Percentiles rank a stretch among this genome's conserved stretches.
Evolutionary conservation across 1,140 invertebrate genomes (phyloP).

Genomic region (Piezodorus guildinii): DNA sequence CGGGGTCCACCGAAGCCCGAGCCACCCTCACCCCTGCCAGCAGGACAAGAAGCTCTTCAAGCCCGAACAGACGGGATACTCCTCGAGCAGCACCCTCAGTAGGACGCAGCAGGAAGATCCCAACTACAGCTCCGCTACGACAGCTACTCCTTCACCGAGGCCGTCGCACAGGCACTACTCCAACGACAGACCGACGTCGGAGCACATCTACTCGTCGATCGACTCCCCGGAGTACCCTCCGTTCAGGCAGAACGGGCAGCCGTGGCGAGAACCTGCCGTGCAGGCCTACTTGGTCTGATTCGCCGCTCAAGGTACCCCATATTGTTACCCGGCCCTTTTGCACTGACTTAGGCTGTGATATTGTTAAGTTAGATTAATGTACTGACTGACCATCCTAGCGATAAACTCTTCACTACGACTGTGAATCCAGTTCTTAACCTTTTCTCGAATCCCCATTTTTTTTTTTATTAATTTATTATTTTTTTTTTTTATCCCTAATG

Average conservation of each 20-base stretch:
- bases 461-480: no score
- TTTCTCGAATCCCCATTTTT: no score
- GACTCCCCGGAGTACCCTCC: slow-evolving; percentile 68
- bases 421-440: no score
- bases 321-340: neutral
- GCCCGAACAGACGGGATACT: slow-evolving; percentile 32
- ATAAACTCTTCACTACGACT: no score
- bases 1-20: slow-evolving; percentile 37
- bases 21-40: slow-evolving; percentile 35
- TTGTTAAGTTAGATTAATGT: no score
- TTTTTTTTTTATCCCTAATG: no score
- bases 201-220: slow-evolving; percentile 78
- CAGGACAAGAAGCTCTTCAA: slow-evolving; percentile 38
- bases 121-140: slow-evolving; percentile 49
- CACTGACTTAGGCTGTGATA: no score
- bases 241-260: slow-evolving; percentile 25
- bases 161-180: slow-evolving; percentile 44
- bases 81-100: slow-evolving; percentile 29
- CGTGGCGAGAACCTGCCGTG: slow-evolving; percentile 26
- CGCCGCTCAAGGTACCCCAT: slow-evolving; percentile 7
- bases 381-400: no score
- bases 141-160: slow-evolving; percentile 47
- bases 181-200: slow-evolving; percentile 54
- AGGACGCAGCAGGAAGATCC: slow-evolving; percentile 42
- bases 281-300: slow-evolving; percentile 29